A percentile compares a stretch with the other conserved stretches of the same genome.
Conservation (phyloP, 2,888 invertebrate genomes). For the Torymus texanus region DNA sequence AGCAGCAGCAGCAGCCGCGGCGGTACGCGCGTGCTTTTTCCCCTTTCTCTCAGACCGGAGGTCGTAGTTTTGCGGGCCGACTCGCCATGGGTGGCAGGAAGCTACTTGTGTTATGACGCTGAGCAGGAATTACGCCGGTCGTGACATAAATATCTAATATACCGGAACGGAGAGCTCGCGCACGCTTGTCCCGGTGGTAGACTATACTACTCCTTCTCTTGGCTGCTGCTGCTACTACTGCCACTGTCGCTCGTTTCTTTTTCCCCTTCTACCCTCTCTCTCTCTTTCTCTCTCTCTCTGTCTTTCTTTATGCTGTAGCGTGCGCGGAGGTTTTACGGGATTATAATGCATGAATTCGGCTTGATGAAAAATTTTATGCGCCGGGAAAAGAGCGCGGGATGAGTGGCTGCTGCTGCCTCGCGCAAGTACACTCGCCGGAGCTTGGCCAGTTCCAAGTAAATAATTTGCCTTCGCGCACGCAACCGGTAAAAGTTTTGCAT, state of each 20-base stretch:
- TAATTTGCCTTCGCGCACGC: slow-evolving; percentile 22
- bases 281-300: slow-evolving; percentile 34
- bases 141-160: slow-evolving; percentile 69
- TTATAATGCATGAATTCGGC: slow-evolving; percentile 52
- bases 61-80: slow-evolving; percentile 37
- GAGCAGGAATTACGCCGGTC: slow-evolving; percentile 60
- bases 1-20: too few relatives aligned
- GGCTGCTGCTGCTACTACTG: not conserved
- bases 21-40: too few relatives aligned
- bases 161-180: slow-evolving; percentile 57
- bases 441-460: slow-evolving; percentile 30
- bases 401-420: too few relatives aligned
- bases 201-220: slow-evolving; percentile 17
- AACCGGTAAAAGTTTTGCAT: slow-evolving; percentile 15
- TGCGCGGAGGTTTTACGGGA: slow-evolving; percentile 37
- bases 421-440: not conserved
- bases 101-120: slow-evolving; percentile 52
- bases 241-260: slow-evolving; percentile 2
- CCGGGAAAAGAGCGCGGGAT: slow-evolving; percentile 6
- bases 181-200: not conserved
- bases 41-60: slow-evolving; percentile 7
- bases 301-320: slow-evolving; percentile 16
- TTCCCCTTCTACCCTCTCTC: slow-evolving; percentile 20
- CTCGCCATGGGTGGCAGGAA: slow-evolving; percentile 39
- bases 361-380: slow-evolving; percentile 50